phyloP scores from a whole-genome alignment of 2,888 invertebrate genomes.

The Pemphredon lugubris region DNA sequence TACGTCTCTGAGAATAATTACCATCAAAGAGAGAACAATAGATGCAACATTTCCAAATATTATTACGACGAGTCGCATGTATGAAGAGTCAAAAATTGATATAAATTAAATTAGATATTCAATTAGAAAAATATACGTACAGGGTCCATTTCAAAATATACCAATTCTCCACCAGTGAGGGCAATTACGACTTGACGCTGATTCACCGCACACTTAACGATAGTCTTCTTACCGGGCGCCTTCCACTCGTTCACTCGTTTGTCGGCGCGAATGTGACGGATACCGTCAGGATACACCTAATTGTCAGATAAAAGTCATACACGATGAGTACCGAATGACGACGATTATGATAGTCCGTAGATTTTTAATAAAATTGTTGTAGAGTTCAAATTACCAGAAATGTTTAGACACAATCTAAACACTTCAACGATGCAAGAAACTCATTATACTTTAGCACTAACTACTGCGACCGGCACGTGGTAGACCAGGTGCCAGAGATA shows the following conservation, averaged over 20 bases:
- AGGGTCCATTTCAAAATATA: constrained; percentile 99
- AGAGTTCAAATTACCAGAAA: constrained; percentile 75
- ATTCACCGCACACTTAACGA: constrained; percentile 98
- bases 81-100: too few relatives aligned
- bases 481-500: constrained; percentile 79
- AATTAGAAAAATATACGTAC: constrained; percentile 87
- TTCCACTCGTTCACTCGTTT: constrained; percentile 99
- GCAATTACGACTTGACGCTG: constrained; percentile 99
- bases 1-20: constrained; percentile 72
- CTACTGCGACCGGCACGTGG: constrained; percentile 78
- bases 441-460: constrained; percentile 74
- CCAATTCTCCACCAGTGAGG: constrained; percentile 97
- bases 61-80: too few relatives aligned
- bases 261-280: constrained; percentile 98
- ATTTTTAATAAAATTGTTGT: constrained; percentile 62
- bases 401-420: constrained; percentile 64
- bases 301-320: too few relatives aligned
- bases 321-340: too few relatives aligned
- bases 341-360: too few relatives aligned
- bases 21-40: constrained; percentile 74
- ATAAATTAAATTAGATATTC: too few relatives aligned
- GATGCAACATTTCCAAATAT: constrained; percentile 64
- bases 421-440: constrained; percentile 79
- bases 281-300: constrained; percentile 98
- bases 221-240: constrained; percentile 97